These are phyloP conservation scores for Meloidogyne floridensis DNA, from an alignment of 1,140 invertebrate species.

Conservation along the genomic window DNA sequence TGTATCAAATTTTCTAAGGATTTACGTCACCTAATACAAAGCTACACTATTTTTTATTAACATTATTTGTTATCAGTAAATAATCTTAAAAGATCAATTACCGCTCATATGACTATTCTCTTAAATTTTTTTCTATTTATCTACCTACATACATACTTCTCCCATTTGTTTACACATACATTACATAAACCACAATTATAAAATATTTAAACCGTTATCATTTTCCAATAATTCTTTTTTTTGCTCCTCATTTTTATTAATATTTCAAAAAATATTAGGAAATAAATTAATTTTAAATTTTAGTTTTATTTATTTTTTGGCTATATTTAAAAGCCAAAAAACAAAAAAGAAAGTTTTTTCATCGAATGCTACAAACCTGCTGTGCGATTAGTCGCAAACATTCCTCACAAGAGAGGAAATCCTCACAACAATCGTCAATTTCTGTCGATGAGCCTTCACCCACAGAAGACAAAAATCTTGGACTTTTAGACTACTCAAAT, in stretches of 20 bases:
- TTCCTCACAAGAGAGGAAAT: conserved; percentile 2
- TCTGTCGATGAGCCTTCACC: neutral
- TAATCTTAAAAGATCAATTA: conserved; percentile 7
- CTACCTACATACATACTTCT: neutral
- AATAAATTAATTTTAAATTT: neutral
- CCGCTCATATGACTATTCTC: neutral
- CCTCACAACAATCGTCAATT: neutral
- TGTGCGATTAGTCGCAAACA: conserved; percentile 8
- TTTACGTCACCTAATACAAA: neutral
- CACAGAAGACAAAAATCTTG: neutral
- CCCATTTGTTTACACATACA: too few species aligned
- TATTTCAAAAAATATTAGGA: too few species aligned
- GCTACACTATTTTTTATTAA: neutral
- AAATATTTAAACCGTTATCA: too few species aligned
- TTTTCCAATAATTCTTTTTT: too few species aligned
- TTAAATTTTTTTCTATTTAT: neutral
- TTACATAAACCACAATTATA: too few species aligned
- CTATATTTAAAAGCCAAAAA: conserved; percentile 2
- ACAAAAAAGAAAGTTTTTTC: neutral
- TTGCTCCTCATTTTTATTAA: too few species aligned
- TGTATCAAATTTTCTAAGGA: neutral
- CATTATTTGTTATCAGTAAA: neutral
- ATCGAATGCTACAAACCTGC: conserved; percentile 6
- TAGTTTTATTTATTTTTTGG: neutral
- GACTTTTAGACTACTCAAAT: conserved; percentile 17